These are phyloP conservation scores for Laothoe populi DNA, from an alignment of 2,888 invertebrate genomes.

Conservation along the genomic window DNA sequence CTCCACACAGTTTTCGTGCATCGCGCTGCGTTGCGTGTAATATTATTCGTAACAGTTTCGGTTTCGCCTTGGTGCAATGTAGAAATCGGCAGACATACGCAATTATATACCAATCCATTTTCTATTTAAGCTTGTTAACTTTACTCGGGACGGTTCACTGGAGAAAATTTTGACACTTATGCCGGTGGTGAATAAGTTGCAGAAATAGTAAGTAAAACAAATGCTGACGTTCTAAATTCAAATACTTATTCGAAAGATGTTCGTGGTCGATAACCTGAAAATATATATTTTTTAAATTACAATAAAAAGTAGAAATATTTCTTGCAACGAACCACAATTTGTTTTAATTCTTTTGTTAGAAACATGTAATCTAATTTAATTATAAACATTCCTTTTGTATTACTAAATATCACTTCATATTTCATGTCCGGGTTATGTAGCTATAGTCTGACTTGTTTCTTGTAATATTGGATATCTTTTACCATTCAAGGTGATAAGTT, in stretches of 20 bases:
- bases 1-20: conserved; percentile 30
- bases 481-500: neutral
- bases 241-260: too few species aligned
- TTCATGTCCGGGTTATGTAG: too few species aligned
- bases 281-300: too few species aligned
- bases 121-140: conserved; percentile 32
- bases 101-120: conserved; percentile 46
- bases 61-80: conserved; percentile 43
- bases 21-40: conserved; percentile 38
- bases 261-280: too few species aligned
- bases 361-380: too few species aligned
- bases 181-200: neutral
- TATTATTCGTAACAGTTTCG: conserved; percentile 36
- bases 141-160: neutral
- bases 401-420: too few species aligned
- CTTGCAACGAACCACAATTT: too few species aligned
- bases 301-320: too few species aligned
- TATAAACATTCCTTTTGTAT: too few species aligned
- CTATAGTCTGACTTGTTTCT: neutral
- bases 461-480: neutral
- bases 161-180: neutral
- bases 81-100: conserved; percentile 49
- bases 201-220: neutral
- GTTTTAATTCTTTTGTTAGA: too few species aligned
- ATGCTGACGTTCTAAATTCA: too few species aligned